phyloP scores from a whole-genome alignment of 2,113 vertebrate genomes.

The Thermophis baileyi region DNA sequence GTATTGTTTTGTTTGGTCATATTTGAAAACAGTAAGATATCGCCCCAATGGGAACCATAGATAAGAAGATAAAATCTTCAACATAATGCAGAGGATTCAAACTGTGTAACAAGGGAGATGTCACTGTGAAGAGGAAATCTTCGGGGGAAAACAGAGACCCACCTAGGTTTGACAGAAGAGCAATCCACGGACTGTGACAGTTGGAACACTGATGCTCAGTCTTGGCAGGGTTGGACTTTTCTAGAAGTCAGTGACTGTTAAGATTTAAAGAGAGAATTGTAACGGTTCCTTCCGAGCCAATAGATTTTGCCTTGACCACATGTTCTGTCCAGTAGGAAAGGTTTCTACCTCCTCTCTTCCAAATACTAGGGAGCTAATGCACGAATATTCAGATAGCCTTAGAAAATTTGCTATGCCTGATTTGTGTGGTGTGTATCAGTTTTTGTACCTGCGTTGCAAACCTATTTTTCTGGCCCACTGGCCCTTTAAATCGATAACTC shows the following conservation, averaged over 20 bases:
- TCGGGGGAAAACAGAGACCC: background rate
- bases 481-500: background rate
- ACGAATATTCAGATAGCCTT: background rate
- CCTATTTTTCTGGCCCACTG: background rate
- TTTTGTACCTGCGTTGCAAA: background rate
- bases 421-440: background rate
- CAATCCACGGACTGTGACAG: background rate
- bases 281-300: background rate
- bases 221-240: background rate
- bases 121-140: background rate
- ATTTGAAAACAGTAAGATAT: background rate
- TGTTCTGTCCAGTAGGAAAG: background rate
- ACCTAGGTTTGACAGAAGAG: background rate
- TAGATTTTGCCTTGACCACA: background rate
- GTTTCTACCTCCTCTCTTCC: background rate
- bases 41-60: background rate
- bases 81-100: background rate
- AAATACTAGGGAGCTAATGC: background rate
- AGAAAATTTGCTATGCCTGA: background rate
- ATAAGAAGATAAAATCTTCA: background rate
- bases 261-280: background rate
- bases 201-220: background rate
- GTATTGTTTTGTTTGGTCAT: background rate
- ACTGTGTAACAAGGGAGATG: too few relatives aligned
- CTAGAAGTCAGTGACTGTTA: background rate